A percentile compares a stretch with the other conserved stretches of the same genome.
Evolutionary conservation across 1,140 invertebrate species (phyloP).

Genomic region (Diachasmimorpha longicaudata): DNA sequence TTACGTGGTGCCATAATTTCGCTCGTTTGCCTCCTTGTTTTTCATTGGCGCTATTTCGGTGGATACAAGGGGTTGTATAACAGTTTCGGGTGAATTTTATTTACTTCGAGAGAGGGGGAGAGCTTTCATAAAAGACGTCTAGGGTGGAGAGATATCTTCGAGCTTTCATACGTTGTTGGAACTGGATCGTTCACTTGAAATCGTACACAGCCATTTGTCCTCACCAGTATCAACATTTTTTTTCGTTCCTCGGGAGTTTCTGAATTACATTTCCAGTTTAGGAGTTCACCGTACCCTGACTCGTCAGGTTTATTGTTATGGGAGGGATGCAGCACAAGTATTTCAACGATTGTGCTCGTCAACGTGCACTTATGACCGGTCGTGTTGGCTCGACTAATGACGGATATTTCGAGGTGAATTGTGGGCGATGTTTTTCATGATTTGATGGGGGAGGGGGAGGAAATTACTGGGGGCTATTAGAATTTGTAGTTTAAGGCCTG

Average conservation of each 20-base stretch:
- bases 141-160: background rate
- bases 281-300: background rate
- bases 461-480: background rate
- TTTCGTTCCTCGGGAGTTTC: background rate
- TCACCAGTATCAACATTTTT: background rate
- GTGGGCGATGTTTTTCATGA: background rate
- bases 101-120: background rate
- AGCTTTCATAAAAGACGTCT: background rate
- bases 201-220: background rate
- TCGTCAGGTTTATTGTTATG: background rate
- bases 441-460: no score
- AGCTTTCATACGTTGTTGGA: background rate
- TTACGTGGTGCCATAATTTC: background rate
- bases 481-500: background rate
- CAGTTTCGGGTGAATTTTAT: background rate
- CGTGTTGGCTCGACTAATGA: background rate
- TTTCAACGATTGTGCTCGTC: background rate
- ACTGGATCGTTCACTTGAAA: background rate
- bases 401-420: background rate
- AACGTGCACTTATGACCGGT: background rate
- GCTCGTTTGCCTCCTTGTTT: background rate
- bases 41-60: background rate
- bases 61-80: background rate
- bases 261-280: background rate
- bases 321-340: background rate